These are phyloP conservation scores for Danio kyathit DNA, from an alignment of 2,797 vertebrate species.

Conservation along the genomic window DNA sequence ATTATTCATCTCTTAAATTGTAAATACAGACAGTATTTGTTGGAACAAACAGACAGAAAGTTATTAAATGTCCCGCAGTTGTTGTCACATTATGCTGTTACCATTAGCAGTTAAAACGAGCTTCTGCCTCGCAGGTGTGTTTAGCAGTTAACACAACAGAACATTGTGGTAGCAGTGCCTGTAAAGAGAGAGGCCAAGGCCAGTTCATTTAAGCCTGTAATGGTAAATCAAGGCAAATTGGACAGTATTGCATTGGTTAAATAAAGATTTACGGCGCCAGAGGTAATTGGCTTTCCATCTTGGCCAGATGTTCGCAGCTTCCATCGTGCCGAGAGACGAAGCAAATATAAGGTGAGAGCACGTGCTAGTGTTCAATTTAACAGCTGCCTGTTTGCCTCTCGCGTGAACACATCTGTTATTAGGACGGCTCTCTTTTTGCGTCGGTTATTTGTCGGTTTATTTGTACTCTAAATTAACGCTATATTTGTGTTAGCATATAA, in stretches of 20 bases:
- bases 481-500: constrained; percentile 7
- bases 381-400: constrained; percentile 48
- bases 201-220: constrained; percentile 39
- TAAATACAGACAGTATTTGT: not conserved
- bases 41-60: not conserved
- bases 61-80: not conserved
- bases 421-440: constrained; percentile 6
- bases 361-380: constrained; percentile 50
- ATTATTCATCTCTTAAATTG: not conserved
- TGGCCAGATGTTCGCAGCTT: constrained; percentile 62
- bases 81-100: not conserved
- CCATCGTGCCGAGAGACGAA: constrained; percentile 46
- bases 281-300: constrained; percentile 60
- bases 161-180: constrained; percentile 7
- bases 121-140: constrained; percentile 8
- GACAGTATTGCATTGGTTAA: constrained; percentile 60
- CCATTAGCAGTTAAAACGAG: not conserved
- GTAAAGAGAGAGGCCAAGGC: constrained; percentile 32
- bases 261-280: constrained; percentile 55
- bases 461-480: constrained; percentile 6
- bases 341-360: constrained; percentile 46
- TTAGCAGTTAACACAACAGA: constrained; percentile 25
- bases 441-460: constrained; percentile 32
- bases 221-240: constrained; percentile 61
- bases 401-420: constrained; percentile 48